These are phyloP conservation scores for Potamilus streckersoni DNA, from an alignment of 1,140 invertebrate species.

Conservation along the genomic window DNA sequence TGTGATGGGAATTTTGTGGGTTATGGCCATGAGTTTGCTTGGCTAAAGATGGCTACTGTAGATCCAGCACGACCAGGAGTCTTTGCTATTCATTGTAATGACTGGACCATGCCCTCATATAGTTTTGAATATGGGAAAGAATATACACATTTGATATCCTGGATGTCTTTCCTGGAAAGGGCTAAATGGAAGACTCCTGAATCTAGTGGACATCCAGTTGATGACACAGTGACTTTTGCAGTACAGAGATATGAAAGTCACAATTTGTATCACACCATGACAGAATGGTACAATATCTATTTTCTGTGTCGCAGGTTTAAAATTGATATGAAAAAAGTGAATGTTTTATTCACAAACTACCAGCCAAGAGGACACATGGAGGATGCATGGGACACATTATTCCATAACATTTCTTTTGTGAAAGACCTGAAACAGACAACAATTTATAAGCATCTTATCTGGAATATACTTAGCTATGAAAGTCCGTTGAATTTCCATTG, in stretches of 20 bases:
- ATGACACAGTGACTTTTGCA: slow-evolving; percentile 40
- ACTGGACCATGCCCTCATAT: neutral
- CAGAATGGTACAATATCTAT: slow-evolving; percentile 64
- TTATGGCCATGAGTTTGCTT: slow-evolving; percentile 22
- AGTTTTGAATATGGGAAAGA: slow-evolving; percentile 25
- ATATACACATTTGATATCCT: slow-evolving; percentile 19
- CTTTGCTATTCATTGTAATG: slow-evolving; percentile 14
- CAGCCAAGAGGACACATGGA: slow-evolving; percentile 58
- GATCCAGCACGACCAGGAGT: slow-evolving; percentile 3
- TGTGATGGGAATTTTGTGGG: slow-evolving; percentile 6
- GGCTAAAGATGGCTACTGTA: slow-evolving; percentile 9
- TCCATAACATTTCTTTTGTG: slow-evolving; percentile 37
- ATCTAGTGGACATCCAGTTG: neutral
- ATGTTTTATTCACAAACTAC: slow-evolving; percentile 56
- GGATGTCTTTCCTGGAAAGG: neutral
- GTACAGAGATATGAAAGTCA: slow-evolving; percentile 61
- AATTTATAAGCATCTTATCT: slow-evolving; percentile 47
- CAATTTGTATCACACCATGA: slow-evolving; percentile 66
- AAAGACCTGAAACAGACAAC: slow-evolving; percentile 25
- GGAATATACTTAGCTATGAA: slow-evolving; percentile 58
- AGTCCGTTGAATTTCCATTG: slow-evolving; percentile 50
- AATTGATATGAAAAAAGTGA: slow-evolving; percentile 37
- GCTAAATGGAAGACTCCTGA: neutral
- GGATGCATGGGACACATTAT: slow-evolving; percentile 51
- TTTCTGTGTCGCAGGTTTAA: slow-evolving; percentile 54